Percentiles rank a stretch among this genome's conserved stretches.
These are phyloP conservation scores for Protobothrops mucrosquamatus DNA, from an alignment of 2,113 vertebrate species.

Conservation along the genomic window DNA sequence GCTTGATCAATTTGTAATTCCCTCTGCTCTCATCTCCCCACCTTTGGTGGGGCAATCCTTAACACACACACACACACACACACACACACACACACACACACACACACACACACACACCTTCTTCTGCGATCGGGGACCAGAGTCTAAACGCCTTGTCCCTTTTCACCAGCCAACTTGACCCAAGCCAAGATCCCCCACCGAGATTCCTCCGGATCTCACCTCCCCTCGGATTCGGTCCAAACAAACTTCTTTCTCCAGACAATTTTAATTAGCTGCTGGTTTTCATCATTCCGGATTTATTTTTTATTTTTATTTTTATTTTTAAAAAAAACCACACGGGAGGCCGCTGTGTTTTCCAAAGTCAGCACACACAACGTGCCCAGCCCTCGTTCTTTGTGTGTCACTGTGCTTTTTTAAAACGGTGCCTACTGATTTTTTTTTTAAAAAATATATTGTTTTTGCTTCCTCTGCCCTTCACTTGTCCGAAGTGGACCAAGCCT, in stretches of 20 bases:
- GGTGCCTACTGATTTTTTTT: not conserved
- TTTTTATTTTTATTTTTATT: not conserved
- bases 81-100: no score
- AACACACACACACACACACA: no score
- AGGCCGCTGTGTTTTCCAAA: not conserved
- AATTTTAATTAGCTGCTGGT: not conserved
- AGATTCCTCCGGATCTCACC: not conserved
- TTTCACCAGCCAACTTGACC: not conserved
- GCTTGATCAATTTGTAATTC: not conserved
- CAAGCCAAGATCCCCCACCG: not conserved
- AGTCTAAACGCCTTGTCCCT: not conserved
- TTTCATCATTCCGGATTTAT: not conserved
- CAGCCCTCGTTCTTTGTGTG: not conserved
- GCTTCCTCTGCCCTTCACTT: no score
- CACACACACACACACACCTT: no score
- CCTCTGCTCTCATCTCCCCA: not conserved
- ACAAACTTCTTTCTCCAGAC: not conserved
- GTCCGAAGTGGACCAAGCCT: no score
- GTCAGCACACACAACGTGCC: not conserved
- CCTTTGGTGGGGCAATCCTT: not conserved
- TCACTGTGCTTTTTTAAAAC: not conserved
- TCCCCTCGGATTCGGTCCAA: not conserved
- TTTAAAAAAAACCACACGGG: not conserved
- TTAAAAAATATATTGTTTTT: no score
- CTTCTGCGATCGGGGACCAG: not conserved